A percentile compares a stretch with the other conserved stretches of the same genome.
These are phyloP conservation scores for Enteromius fasciolatus DNA, from an alignment of 2,797 vertebrate species.

Conservation along the genomic window DNA sequence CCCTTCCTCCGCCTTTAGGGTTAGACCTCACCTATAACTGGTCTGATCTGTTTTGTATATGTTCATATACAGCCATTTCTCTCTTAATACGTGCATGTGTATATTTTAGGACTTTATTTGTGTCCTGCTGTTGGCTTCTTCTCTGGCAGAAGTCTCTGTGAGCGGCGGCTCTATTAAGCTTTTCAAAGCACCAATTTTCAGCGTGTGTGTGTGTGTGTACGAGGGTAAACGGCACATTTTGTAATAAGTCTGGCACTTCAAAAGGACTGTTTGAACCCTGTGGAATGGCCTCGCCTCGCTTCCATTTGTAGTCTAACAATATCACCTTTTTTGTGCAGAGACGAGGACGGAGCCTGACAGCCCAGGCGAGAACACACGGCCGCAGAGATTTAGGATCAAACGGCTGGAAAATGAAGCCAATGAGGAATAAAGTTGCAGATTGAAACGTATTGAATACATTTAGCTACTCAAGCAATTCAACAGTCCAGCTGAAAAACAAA, in stretches of 20 bases:
- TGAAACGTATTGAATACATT: background rate
- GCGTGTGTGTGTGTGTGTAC: background rate
- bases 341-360: constrained; percentile 19
- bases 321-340: constrained; percentile 13
- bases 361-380: background rate
- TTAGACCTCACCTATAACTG: background rate
- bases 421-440: constrained; percentile 9
- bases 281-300: constrained; percentile 33
- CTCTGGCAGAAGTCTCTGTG: constrained; percentile 5
- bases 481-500: background rate
- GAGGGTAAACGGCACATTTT: constrained; percentile 49
- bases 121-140: constrained; percentile 21
- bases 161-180: constrained; percentile 51
- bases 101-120: constrained; percentile 10
- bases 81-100: background rate
- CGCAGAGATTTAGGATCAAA: constrained; percentile 16
- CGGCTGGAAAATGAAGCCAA: constrained; percentile 16
- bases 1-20: too few species aligned
- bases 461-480: background rate
- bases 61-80: background rate
- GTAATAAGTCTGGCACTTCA: constrained; percentile 51
- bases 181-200: constrained; percentile 53
- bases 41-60: background rate
- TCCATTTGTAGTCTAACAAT: constrained; percentile 35
- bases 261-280: constrained; percentile 41